Evolutionary conservation across 1,140 invertebrate genomes (phyloP), one percentile per base, ranked within the genome.

Genomic region (Aleiodes sp.): DNA sequence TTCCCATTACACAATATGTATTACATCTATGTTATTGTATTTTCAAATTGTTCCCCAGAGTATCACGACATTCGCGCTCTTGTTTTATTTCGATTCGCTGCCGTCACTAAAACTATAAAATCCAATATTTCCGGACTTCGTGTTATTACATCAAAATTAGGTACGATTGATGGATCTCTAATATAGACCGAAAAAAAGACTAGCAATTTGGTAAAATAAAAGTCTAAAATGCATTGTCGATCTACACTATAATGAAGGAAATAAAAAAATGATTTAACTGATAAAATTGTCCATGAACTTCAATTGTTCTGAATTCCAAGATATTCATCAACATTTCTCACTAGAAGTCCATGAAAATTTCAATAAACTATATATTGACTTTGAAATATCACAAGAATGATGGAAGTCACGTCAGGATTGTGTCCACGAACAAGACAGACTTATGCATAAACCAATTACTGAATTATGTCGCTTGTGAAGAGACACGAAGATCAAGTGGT

Each of bases 31-130:
- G 46, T 24, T 24, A 52, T 52, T 52, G 46, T 21, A 16, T 52
- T 52, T 21, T 52, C 16, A 8, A 24, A 52, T 52, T 52, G 46
- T 24, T 52, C 46, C 46, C 46, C 21, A 52, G 46, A 52, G 46
- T 21, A 52, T 16, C 2, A 24, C 3, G 46, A 14, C n/a, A n/a
- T n/a, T n/a, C n/a, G n/a, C n/a, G n/a, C n/a, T n/a, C n/a, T n/a
- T n/a, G n/a, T n/a, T n/a, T n/a, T n/a, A n/a, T n/a, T n/a, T n/a
- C n/a, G n/a, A n/a, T n/a, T n/a, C n/a, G n/a, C n/a, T n/a, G n/a
- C n/a, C n/a, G n/a, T n/a, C n/a, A 8, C 26, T 26, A 16, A 2
- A 16, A 19, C 2, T 52, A 52, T 52, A 52, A 52, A 52, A 52
- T 52, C 46, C 46, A 52, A 52, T 52, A 52, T 12, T 10, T n/a